Conservation (phyloP, 2,113 vertebrate genomes). For the Oncorhynchus masou region DNA sequence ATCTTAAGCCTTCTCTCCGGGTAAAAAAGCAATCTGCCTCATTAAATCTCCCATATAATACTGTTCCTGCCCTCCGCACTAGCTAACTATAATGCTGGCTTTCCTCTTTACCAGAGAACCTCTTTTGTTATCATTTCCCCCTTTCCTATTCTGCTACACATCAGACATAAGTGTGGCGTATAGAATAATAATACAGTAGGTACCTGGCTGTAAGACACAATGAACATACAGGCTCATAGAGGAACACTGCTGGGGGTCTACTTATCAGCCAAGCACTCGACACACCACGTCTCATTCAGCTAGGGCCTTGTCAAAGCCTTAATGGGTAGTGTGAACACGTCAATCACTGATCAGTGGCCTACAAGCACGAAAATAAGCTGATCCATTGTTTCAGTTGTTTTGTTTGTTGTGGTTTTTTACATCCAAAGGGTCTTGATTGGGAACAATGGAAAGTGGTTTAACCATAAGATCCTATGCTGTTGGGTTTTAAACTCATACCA, state of each 20-base stretch:
- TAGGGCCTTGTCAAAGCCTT: conserved; percentile 52
- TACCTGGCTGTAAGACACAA: conserved; percentile 20
- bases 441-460: background rate
- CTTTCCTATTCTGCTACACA: conserved; percentile 56
- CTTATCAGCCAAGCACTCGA: conserved; percentile 56
- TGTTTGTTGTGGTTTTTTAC: background rate
- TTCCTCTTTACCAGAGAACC: conserved; percentile 51
- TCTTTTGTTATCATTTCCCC: conserved; percentile 70
- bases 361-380: conserved; percentile 23
- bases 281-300: conserved; percentile 56
- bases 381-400: background rate
- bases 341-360: conserved; percentile 42
- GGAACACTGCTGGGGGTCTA: conserved; percentile 62
- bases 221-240: conserved; percentile 46
- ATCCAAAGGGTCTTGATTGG: background rate
- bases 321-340: conserved; percentile 54
- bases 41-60: conserved; percentile 85
- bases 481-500: background rate
- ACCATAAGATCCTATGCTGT: background rate
- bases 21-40: conserved; percentile 89
- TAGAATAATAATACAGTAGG: conserved; percentile 43
- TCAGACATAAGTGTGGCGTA: conserved; percentile 64
- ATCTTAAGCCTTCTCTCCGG: conserved; percentile 84
- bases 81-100: conserved; percentile 53
- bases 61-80: conserved; percentile 61